A percentile compares a stretch with the other conserved stretches of the same genome.
Conservation (phyloP, 2,888 invertebrate genomes). For the Rhingia rostrata region DNA sequence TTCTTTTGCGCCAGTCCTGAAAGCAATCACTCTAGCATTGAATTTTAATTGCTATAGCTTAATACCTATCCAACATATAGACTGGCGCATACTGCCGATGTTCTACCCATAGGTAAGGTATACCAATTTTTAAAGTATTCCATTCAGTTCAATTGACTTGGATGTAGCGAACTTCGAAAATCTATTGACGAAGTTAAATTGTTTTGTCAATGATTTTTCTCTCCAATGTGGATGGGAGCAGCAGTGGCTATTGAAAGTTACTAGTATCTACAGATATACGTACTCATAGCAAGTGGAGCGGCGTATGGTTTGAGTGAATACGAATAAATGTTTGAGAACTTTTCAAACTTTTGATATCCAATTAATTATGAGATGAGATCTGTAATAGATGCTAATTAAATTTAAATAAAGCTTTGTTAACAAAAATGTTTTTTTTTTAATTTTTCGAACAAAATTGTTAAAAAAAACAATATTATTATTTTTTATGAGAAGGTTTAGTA, state of each 20-base stretch:
- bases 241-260: constrained; percentile 48
- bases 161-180: neutral
- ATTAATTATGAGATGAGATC: constrained; percentile 10
- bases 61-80: constrained; percentile 19
- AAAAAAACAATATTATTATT: too few relatives aligned
- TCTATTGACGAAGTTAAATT: neutral
- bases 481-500: too few relatives aligned
- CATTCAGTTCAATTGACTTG: neutral
- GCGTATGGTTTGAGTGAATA: constrained; percentile 45
- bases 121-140: neutral
- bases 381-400: constrained; percentile 28
- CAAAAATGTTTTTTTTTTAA: too few relatives aligned
- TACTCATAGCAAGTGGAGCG: constrained; percentile 29
- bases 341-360: constrained; percentile 46
- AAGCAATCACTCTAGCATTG: constrained; percentile 48
- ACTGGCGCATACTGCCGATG: neutral
- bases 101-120: neutral
- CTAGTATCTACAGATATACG: constrained; percentile 16
- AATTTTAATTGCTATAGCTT: constrained; percentile 53
- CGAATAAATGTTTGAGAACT: constrained; percentile 25
- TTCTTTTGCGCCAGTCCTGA: neutral
- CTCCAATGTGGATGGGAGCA: neutral
- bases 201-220: neutral
- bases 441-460: too few relatives aligned
- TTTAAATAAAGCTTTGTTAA: neutral